A percentile compares a stretch with the other conserved stretches of the same genome.
These are phyloP conservation scores for Andrena bucephala DNA, from an alignment of 2,888 invertebrate genomes.

Conservation along the genomic window DNA sequence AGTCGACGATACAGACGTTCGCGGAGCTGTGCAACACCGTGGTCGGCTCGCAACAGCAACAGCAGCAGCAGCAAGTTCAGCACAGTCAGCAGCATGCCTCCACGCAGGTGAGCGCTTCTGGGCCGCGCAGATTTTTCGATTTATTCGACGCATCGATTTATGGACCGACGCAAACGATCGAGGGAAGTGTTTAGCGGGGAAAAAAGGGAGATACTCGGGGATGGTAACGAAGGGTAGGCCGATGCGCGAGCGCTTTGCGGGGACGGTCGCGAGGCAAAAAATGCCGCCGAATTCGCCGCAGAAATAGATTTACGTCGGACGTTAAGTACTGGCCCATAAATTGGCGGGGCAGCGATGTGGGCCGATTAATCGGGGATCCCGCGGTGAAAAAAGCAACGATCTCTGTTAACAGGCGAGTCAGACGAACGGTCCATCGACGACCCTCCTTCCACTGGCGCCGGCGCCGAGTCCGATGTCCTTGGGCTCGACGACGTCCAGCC, in stretches of 20 bases:
- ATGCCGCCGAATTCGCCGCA: slow-evolving; percentile 4
- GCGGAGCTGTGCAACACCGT: slow-evolving; percentile 88
- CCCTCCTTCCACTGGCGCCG: slow-evolving; percentile 86
- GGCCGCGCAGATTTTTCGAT: background rate
- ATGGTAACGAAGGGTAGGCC: slow-evolving; percentile 3
- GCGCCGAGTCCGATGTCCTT: slow-evolving; percentile 86
- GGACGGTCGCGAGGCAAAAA: background rate
- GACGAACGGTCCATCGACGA: slow-evolving; percentile 79
- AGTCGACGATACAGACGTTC: slow-evolving; percentile 81
- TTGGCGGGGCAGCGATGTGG: slow-evolving; percentile 30
- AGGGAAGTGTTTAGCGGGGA: background rate
- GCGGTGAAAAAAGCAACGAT: slow-evolving; percentile 43
- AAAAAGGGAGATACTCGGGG: background rate
- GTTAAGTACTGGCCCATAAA: slow-evolving; percentile 48
- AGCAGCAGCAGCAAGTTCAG: slow-evolving; percentile 67
- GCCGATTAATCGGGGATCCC: slow-evolving; percentile 57
- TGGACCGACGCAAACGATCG: background rate
- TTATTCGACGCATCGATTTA: background rate
- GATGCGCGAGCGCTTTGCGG: background rate
- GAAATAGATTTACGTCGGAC: slow-evolving; percentile 53
- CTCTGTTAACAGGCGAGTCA: slow-evolving; percentile 79
- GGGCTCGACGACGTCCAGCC: slow-evolving; percentile 89
- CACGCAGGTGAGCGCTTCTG: slow-evolving; percentile 75
- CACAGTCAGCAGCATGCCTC: slow-evolving; percentile 78
- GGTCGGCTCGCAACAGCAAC: slow-evolving; percentile 78